Base-by-base conservation (phyloP, 2,113 vertebrate genomes). In the Hippocampus mohnikei region DNA sequence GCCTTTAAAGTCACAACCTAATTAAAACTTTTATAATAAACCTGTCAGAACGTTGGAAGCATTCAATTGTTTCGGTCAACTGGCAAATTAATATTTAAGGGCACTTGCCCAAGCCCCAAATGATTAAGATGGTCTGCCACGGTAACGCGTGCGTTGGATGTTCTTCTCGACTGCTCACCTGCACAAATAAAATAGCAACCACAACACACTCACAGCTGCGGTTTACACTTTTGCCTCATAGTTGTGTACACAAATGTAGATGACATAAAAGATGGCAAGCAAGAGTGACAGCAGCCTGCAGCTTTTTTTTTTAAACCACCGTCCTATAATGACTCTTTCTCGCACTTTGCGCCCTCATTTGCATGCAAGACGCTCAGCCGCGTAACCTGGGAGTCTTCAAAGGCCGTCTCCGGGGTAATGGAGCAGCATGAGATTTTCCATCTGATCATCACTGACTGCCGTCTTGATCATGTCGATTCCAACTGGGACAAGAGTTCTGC, bases 391-490 rank as follows among this genome's bases (percentile, higher is more conserved):
- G 77, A 83, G 67, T 81, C 79, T 90, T 85, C 87, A 88, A 90
- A 89, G 87, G 56, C 61, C 50, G 78, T 84, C 82, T 89, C 81
- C 60, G 81, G 84, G 84, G 82, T 88, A 84, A 86, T 79, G 77
- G 74, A 77, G 82, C 78, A 77, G 86, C 83, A 69, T 80, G 78
- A 81, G 77, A 70, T 83, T 90, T 84, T 74, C 84, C 79, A 84
- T 85, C 75, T 79, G 80, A 85, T 87, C 79, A 81, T 82, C 79
- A 25, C 75, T 80, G 82, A 85, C 87, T 80, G 50, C 65, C 78
- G 74, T 78, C 70, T 86, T 86, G 81, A 85, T 87, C 84, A 78
- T 84, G 82, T 76, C 71, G 69, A 84, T 82, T 80, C 75, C 75
- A 75, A 79, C 74, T 76, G 55, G 72, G 69, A 70, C 70, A 78